These are phyloP conservation scores for Chaetogeoica ovagalla DNA, from an alignment of 2,888 invertebrate species.

Conservation along the genomic window DNA sequence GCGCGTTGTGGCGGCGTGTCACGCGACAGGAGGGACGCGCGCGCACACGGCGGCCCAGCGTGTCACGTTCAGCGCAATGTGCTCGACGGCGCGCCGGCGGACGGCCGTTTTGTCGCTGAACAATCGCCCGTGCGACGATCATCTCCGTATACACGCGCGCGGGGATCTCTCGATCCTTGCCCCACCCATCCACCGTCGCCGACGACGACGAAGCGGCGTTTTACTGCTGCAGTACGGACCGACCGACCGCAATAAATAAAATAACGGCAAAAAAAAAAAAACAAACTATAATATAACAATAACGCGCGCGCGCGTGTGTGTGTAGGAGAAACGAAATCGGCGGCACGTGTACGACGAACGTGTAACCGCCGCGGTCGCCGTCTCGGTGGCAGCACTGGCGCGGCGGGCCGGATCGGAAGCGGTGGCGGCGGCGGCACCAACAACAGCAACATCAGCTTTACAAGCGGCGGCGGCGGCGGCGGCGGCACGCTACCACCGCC, in stretches of 20 bases:
- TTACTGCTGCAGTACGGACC: no score
- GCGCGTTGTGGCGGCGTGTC: background rate
- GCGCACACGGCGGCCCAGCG: background rate
- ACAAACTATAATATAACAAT: no score
- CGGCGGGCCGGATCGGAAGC: constrained; percentile 10
- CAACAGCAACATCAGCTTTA: no score
- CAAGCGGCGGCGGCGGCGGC: no score
- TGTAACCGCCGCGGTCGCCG: background rate
- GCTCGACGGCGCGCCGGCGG: background rate
- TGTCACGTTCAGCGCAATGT: constrained; percentile 29
- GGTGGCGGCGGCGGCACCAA: no score
- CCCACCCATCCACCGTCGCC: no score
- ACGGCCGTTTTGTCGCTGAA: background rate
- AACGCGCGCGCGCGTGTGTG: no score
- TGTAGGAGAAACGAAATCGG: background rate
- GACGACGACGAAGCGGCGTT: background rate
- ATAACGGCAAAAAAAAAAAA: no score
- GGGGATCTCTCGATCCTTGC: no score
- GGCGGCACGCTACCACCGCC: no score
- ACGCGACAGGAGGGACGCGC: background rate
- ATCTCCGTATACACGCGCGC: no score
- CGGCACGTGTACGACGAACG: constrained; percentile 26
- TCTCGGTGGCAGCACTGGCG: constrained; percentile 21
- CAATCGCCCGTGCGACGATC: background rate
- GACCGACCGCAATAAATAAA: no score